Base-by-base conservation (phyloP, 2,113 vertebrate genomes). In the Galemys pyrenaicus region DNA sequence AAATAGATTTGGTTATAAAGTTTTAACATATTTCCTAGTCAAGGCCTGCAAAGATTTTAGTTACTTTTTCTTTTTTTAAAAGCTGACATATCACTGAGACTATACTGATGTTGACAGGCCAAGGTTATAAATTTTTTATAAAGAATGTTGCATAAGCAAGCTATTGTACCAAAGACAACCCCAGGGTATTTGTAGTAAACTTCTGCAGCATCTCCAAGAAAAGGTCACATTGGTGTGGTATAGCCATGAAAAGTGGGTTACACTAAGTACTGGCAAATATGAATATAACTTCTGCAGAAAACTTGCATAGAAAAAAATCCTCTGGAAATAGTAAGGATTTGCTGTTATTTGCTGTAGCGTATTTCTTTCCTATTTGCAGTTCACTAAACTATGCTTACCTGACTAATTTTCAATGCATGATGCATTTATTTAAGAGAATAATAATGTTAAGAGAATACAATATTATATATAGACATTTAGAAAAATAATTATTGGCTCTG, bases 111-210 rank as follows among this genome's bases (percentile, higher is more conserved):
- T 75, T 96, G 92, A 68, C 94, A 96, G 32, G 83, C 32, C 70
- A 94, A 28, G 22, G 68, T 95, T 91, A 98, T 96, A 97, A 96
- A 98, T 97, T 87, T 98, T 97, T 97, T 96, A 97, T 98, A 79
- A 95, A 97, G 84, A 96, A 94, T 93, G 64, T 93, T 84, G 91
- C 92, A 78, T 93, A 91, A 97, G 97, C 49, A 96, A 92, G 46
- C 49, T 96, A 32, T 70, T 97, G 92, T 78, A 95, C 74, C 94
- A 90, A 73, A 56, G 94, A 74, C 39, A 65, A 73, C 87, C 67
- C 64, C 73, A 51, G 35, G 83, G 87, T 20, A 91, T 95, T 93
- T 70, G 54, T 37, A 95, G 19, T 37, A 0, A 46, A 56, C 35
- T 85, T 95, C 17, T 1, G 1, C 0, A 16, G 17, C 26, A 87